Evolutionary conservation across 2,797 vertebrate species (phyloP).

Genomic region (Cirrhinus mrigala): DNA sequence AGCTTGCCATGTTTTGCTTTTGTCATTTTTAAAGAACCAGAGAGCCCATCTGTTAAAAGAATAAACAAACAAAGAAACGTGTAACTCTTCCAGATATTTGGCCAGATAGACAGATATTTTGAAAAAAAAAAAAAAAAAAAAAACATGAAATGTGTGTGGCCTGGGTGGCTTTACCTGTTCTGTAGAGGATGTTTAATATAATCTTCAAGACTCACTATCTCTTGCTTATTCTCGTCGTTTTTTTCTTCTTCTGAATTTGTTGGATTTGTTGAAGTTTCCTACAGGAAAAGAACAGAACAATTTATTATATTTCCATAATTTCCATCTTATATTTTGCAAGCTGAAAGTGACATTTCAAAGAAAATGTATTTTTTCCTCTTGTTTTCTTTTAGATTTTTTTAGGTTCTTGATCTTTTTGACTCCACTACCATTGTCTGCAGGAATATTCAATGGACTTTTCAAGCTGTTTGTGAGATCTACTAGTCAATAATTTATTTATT

Average conservation of each 20-base stretch:
- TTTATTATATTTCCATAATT: neutral
- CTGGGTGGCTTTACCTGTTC: constrained; percentile 83
- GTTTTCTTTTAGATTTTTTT: neutral
- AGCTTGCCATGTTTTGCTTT: constrained; percentile 99
- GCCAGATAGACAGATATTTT: too few relatives aligned
- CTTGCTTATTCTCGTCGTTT: constrained; percentile 79
- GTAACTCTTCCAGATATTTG: neutral
- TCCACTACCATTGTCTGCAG: neutral
- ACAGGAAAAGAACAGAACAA: constrained; percentile 3
- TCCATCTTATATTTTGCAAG: neutral
- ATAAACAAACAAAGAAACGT: too few relatives aligned
- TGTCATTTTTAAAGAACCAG: constrained; percentile 99
- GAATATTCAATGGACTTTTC: neutral
- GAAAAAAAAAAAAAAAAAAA: neutral
- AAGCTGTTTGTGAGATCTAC: neutral
- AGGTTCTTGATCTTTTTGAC: neutral
- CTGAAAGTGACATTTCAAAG: neutral
- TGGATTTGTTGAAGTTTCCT: constrained; percentile 88
- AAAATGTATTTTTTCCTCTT: neutral
- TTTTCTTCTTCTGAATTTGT: constrained; percentile 87
- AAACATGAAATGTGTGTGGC: neutral
- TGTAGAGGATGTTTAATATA: constrained; percentile 97
- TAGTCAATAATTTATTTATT: neutral
- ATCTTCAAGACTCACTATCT: constrained; percentile 86
- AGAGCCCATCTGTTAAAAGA: constrained; percentile 88